phyloP scores from a whole-genome alignment of 2,113 vertebrate species.

The Peromyscus californicus region DNA sequence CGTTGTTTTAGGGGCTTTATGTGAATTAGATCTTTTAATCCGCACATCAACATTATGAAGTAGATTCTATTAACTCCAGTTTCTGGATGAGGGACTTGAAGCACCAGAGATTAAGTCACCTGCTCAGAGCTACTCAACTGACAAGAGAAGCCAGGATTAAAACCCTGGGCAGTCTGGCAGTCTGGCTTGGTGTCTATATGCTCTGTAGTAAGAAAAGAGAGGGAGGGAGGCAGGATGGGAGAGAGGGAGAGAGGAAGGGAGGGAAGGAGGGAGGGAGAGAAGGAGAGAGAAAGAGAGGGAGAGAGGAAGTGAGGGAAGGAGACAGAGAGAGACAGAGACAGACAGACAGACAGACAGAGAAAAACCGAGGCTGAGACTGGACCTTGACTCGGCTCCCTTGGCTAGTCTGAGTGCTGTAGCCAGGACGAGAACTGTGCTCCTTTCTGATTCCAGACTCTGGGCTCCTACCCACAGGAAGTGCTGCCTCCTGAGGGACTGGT shows the following conservation, averaged over 20 bases:
- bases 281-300: no score
- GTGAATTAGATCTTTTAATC: constrained; percentile 66
- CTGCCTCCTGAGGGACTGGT: neutral
- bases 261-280: no score
- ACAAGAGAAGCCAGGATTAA: neutral
- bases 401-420: neutral
- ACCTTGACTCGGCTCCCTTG: neutral
- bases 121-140: neutral
- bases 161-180: neutral
- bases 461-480: neutral
- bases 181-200: neutral
- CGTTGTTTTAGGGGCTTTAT: constrained; percentile 53
- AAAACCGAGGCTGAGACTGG: neutral
- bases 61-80: constrained; percentile 64
- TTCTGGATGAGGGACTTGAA: constrained; percentile 56
- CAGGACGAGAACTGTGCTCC: neutral
- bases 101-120: constrained; percentile 54
- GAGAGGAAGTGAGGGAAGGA: no score
- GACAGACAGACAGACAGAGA: neutral
- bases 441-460: neutral
- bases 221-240: neutral
- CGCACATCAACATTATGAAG: constrained; percentile 40
- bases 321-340: neutral
- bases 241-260: neutral
- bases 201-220: neutral